Base-by-base conservation (phyloP, 2,888 invertebrate species). In the Gerris lacustris region DNA sequence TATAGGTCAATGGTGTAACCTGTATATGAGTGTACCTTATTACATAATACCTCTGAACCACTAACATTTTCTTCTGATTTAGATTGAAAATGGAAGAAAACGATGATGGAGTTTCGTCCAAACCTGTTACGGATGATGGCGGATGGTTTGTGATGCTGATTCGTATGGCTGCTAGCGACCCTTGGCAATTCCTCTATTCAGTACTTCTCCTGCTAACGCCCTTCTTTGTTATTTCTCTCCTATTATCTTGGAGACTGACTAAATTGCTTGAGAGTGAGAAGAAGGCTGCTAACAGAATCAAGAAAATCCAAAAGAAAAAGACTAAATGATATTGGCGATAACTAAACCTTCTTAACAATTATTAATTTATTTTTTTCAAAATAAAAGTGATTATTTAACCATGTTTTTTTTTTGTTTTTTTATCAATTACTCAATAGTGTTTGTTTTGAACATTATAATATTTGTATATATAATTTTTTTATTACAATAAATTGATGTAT, bases 251-350 rank as follows among this genome's bases (percentile, higher is more conserved):
- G 82, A 81, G 83, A 73, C 78, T 84, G 63, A 82, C 83, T 5
- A 82, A 83, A 75, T 81, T 83, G 72, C 80, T 84, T 72, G 83
- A 83, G 74, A 79, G 80, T 44, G 81, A 83, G 75, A 82, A 84
- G 72, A 83, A 83, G 75, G 82, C 7, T n/a, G 64, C 64, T 4
- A 64, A 64, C 9, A 9, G 31, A 64, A n/a, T 64, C 15, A 64
- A 64, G 9, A 64, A 64, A 17, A 64, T 64, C 17, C 64, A 64
- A 31, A 64, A 64, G 64, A 64, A 64, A 64, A 64, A 64, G 31
- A 64, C 64, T 9, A 64, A 64, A 31, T 64, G 64, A 64, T 64
- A 1, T 64, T 64, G 4, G 1, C 18, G 62, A 2, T n/a, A 15
- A 62, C 62, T 31, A 31, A 31, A 31, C 31, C 31, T 31, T 31